phyloP scores from a whole-genome alignment of 2,113 vertebrate genomes.

The Halcyon senegalensis region DNA sequence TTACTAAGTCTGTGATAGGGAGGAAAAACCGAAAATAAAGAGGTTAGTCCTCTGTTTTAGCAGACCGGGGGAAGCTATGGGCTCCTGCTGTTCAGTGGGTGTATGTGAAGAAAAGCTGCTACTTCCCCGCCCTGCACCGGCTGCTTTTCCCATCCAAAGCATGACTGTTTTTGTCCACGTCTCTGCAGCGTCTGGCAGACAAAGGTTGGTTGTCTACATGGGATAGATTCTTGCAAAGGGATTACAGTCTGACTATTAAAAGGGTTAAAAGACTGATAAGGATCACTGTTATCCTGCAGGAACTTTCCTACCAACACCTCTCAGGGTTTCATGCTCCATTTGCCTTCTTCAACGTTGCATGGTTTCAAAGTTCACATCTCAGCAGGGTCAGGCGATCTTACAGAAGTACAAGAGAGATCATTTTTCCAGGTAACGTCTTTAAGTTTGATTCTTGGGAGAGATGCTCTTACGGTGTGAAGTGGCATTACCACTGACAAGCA shows the following conservation, averaged over 20 bases:
- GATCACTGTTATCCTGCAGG: background rate
- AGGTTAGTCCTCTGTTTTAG: background rate
- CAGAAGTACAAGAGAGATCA: background rate
- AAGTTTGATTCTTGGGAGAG: background rate
- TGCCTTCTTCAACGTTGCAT: fast-evolving
- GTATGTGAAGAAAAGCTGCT: background rate
- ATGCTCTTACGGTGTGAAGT: background rate
- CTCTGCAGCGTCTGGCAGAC: background rate
- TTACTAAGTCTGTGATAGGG: background rate
- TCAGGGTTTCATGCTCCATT: background rate
- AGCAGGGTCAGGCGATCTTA: background rate
- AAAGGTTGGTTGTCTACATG: background rate
- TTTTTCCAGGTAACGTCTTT: background rate
- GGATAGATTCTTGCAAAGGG: background rate
- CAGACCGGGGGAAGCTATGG: background rate
- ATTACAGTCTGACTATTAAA: background rate
- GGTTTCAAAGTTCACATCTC: background rate
- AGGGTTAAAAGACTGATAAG: background rate
- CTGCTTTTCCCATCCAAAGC: background rate
- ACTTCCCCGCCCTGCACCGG: fast-evolving
- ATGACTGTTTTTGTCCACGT: fast-evolving
- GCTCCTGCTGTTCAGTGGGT: background rate
- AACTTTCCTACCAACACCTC: background rate
- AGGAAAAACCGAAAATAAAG: background rate
- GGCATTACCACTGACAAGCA: background rate